Conservation (phyloP, 53 echinoderm and acorn worm species). For the Crossaster papposus region DNA sequence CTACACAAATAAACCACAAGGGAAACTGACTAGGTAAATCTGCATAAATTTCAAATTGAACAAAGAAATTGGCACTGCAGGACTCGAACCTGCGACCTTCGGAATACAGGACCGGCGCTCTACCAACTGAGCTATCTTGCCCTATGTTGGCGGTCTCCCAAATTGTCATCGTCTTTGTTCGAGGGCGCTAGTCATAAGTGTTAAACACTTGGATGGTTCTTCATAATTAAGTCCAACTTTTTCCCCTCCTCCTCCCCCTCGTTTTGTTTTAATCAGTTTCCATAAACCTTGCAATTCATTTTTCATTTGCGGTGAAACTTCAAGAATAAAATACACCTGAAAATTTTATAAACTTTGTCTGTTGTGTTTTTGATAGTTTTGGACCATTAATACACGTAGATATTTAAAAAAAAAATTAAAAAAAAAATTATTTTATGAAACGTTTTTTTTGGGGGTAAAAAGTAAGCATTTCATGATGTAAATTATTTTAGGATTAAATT, state of each 20-base stretch:
- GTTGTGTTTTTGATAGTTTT: constrained; percentile 14
- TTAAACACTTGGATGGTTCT: not conserved
- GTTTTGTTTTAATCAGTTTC: not conserved
- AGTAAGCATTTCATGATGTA: too few relatives aligned
- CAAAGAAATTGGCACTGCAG: too few relatives aligned
- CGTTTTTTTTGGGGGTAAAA: not conserved
- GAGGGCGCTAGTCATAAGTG: too few relatives aligned
- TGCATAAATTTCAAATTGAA: too few relatives aligned
- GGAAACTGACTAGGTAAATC: too few relatives aligned
- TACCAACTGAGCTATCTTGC: too few relatives aligned
- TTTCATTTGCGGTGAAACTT: not conserved
- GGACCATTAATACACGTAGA: not conserved
- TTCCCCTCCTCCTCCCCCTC: not conserved
- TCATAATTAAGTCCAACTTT: not conserved
- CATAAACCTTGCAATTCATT: not conserved
- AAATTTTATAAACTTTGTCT: constrained; percentile 52
- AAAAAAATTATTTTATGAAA: not conserved
- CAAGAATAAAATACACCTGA: constrained; percentile 24
- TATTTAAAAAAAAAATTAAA: not conserved
- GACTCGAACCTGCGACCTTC: too few relatives aligned
- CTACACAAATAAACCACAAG: too few relatives aligned
- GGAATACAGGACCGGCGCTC: too few relatives aligned
- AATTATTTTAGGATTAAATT: not conserved
- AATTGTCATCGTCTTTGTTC: too few relatives aligned
- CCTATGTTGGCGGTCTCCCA: too few relatives aligned